Evolutionary conservation across 2,797 vertebrate species (phyloP), one percentile per base, ranked within the genome.

Genomic region (Catharus ustulatus): DNA sequence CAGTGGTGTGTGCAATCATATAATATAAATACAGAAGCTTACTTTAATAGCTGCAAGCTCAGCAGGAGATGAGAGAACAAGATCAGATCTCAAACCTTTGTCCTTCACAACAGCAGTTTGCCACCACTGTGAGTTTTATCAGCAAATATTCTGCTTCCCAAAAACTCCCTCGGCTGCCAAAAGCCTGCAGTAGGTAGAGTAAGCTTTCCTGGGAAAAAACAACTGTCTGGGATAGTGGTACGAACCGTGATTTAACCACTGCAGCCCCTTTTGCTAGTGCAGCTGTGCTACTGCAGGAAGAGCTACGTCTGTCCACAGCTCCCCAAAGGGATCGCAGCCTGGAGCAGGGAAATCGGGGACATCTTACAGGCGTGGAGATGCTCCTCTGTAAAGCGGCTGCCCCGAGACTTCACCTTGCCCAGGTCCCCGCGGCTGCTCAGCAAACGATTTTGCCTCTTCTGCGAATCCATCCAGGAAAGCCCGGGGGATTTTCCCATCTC

Each of bases 161-260:
- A 38, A 32, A 51, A n/a, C 43, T 23, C 40, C 11, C 43, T 52
- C 20, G 12, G 32, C 87, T 85, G 94, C 84, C 86, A 63, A 19
- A 69, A 87, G 27, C 6, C 86, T 66, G 62, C 36, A 45, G 89
- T 29, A 58, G 67, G 43, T 32, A 89, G 74, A 83, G n/a, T 59
- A 89, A 73, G 43, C 91, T 84, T 94, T 92, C 82, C 76, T 72
- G 54, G 76, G 85, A 89, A 75, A 59, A 57, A 62, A 30, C 36
- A 78, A 59, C 64, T 48, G 30, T 20, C 42, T n/a, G 61, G 68
- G 49, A 64, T 10, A 21, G 38, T n/a, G 85, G 49, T 40, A 58
- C 32, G 23, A 45, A 8, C 30, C 4, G 38, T 12, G 79, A n/a
- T 54, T 83, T 48, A 91, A 87, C 51, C 43, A 81, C 4, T 19